Evolutionary conservation across 2,888 invertebrate genomes (phyloP), one percentile per base, ranked within the genome.

Genomic region (Trachelus iudaicus): DNA sequence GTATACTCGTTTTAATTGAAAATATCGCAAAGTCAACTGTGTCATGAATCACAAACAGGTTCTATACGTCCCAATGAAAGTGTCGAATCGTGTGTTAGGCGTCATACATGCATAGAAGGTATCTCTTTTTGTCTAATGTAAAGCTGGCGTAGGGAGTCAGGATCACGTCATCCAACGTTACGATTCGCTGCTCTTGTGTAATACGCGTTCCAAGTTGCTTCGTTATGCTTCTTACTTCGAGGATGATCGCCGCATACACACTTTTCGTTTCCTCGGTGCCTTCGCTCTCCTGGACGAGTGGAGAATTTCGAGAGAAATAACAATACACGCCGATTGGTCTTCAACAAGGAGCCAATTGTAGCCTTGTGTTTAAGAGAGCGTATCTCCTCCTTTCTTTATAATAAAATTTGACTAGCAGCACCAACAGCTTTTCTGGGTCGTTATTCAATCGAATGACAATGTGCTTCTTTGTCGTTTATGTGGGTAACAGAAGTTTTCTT

Each of bases 101-200:
- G 23, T 73, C 12, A 34, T 34, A n/a, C 23, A 35, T n/a, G 12
- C 30, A 35, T 34, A 35, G 23, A 0, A n/a, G 11, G 34, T 6
- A 30, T 13, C 35, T 23, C 11, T 23, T 13, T 34, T 34, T 74
- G 74, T 35, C 12, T 3, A 15, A 34, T 34, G 74, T 34, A 35
- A 74, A 13, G 74, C 33, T 30, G 34, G 15, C 74, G 15, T 23
- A 74, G 31, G 23, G 23, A 30, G 37, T 30, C 11, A 74, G 74
- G 74, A 74, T 74, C 74, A 74, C 74, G 74, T 74, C 74, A 74
- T 74, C 74, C 74, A n/a, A 15, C 35, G 23, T 74, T 74, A 35
- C 34, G 74, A 74, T 34, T 33, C 33, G n/a, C 34, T 34, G 35
- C 13, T 34, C 74, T 74, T 74, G 74, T 74, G 35, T 34, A 34